A percentile compares a stretch with the other conserved stretches of the same genome.
Evolutionary conservation across 2,888 invertebrate species (phyloP).

Genomic region (Lithophane leautieri): DNA sequence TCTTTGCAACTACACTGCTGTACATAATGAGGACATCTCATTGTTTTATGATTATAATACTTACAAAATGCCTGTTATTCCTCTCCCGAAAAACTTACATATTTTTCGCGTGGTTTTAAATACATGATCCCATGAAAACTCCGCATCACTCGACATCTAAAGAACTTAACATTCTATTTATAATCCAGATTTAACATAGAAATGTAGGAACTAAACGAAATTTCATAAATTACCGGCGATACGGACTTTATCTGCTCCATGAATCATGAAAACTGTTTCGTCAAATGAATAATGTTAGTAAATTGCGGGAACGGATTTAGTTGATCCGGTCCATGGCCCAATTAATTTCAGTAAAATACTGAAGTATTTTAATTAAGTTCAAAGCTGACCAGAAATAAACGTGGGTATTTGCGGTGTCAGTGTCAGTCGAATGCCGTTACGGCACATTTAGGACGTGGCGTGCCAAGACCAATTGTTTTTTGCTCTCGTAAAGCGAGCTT

Average conservation of each 20-base stretch:
- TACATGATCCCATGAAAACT: not conserved
- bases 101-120: not conserved
- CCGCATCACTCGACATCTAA: not conserved
- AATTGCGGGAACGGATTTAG: slow-evolving; percentile 40
- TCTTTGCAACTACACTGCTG: not conserved
- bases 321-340: slow-evolving; percentile 48
- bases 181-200: slow-evolving; percentile 7
- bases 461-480: slow-evolving; percentile 51
- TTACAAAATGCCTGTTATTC: not conserved
- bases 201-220: slow-evolving; percentile 28
- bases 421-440: slow-evolving; percentile 55
- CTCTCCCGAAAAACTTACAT: not conserved
- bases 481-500: slow-evolving; percentile 3
- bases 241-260: slow-evolving; percentile 25
- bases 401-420: slow-evolving; percentile 51
- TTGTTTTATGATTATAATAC: not conserved
- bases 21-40: not conserved
- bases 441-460: slow-evolving; percentile 55
- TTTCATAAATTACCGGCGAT: slow-evolving; percentile 19
- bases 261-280: slow-evolving; percentile 46
- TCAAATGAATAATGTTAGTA: slow-evolving; percentile 55
- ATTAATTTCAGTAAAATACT: slow-evolving; percentile 57
- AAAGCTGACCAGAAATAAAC: slow-evolving; percentile 61
- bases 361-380: slow-evolving; percentile 64
- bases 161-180: slow-evolving; percentile 1